A percentile compares a stretch with the other conserved stretches of the same genome.
Conservation (phyloP, 1,140 invertebrate genomes). For the Harpegnathos saltator region DNA sequence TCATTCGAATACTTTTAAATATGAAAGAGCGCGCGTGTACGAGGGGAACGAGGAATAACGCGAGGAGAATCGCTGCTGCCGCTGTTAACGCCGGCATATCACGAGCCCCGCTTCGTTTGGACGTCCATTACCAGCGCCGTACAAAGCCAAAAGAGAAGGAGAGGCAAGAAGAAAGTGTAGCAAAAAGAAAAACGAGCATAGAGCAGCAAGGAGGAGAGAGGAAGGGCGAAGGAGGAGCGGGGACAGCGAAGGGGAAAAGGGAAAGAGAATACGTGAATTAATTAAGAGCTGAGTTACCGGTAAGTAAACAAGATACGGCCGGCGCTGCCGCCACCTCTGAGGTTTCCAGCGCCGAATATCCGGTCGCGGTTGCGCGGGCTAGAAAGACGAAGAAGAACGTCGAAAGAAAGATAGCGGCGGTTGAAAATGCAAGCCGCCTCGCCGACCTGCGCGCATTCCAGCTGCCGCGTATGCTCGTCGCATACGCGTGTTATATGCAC, state of each 20-base stretch:
- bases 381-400: background rate
- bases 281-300: slow-evolving; percentile 79
- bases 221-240: background rate
- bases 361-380: slow-evolving; percentile 5
- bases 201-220: background rate
- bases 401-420: background rate
- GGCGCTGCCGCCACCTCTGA: background rate
- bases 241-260: background rate
- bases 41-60: background rate
- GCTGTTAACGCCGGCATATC: background rate
- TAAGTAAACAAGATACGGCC: slow-evolving; percentile 65
- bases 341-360: slow-evolving; percentile 55
- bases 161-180: background rate
- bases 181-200: background rate
- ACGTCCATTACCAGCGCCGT: background rate
- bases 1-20: slow-evolving; percentile 55
- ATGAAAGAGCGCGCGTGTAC: slow-evolving; percentile 23
- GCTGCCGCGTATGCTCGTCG: slow-evolving; percentile 18
- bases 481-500: slow-evolving; percentile 18
- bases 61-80: background rate
- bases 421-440: slow-evolving; percentile 6
- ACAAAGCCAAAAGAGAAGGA: slow-evolving; percentile 14
- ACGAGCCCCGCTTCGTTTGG: background rate
- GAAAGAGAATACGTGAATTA: slow-evolving; percentile 75
- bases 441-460: slow-evolving; percentile 20